These are phyloP conservation scores for Netelia melanura DNA, from an alignment of 2,888 invertebrate species.

Conservation along the genomic window DNA sequence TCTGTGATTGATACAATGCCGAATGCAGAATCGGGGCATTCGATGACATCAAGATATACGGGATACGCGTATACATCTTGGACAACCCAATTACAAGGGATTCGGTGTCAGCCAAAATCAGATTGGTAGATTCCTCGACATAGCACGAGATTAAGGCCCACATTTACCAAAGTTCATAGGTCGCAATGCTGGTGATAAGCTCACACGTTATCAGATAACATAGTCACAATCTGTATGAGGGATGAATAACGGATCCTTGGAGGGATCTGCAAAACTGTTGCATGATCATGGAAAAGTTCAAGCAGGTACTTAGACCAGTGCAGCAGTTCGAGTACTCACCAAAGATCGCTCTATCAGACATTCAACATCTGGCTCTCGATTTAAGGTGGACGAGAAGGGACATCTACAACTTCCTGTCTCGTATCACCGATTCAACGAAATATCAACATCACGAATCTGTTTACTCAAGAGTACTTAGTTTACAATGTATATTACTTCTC, in stretches of 20 bases:
- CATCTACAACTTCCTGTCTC: not conserved
- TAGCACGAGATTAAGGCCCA: not conserved
- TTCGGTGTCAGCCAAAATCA: not conserved
- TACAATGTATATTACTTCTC: not conserved
- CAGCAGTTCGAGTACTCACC: not conserved
- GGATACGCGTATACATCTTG: no score
- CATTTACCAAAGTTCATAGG: not conserved
- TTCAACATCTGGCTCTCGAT: not conserved
- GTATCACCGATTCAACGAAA: not conserved
- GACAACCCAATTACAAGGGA: no score
- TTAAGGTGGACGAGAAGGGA: not conserved
- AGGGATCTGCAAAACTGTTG: not conserved
- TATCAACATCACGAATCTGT: constrained; percentile 13
- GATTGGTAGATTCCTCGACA: not conserved
- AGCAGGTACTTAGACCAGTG: not conserved
- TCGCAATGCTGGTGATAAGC: not conserved
- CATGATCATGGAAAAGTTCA: not conserved
- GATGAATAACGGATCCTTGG: not conserved
- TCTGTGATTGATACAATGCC: not conserved
- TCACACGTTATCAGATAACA: not conserved
- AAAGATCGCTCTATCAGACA: not conserved
- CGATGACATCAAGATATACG: no score
- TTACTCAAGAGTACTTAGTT: not conserved
- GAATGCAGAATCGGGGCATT: not conserved
- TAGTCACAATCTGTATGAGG: no score